Evolutionary conservation across 2,113 vertebrate species (phyloP).

Genomic region (Phylloscopus trochilus): DNA sequence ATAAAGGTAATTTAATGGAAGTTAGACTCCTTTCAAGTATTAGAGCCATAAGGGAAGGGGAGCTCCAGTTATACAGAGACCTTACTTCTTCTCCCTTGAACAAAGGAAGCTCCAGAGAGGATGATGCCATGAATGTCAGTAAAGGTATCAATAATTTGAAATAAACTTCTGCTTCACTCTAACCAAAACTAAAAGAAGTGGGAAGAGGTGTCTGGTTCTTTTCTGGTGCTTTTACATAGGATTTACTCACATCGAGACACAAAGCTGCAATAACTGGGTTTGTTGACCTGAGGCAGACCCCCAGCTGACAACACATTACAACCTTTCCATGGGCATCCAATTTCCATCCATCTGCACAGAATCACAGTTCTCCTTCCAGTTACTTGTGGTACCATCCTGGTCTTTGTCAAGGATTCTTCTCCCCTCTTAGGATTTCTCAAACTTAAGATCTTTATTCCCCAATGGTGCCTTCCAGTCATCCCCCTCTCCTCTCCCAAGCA

Average conservation of each 20-base stretch:
- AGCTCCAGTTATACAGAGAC: not conserved
- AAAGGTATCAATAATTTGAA: not conserved
- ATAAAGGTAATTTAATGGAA: not conserved
- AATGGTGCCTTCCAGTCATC: not conserved
- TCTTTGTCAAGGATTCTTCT: not conserved
- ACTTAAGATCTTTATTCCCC: not conserved
- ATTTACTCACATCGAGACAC: not conserved
- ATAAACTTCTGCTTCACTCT: not conserved
- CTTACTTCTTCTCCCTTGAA: not conserved
- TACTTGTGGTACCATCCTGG: not conserved
- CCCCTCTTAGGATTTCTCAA: not conserved
- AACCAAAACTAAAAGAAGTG: not conserved
- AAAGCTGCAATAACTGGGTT: not conserved
- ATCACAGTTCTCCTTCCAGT: not conserved
- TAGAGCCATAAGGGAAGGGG: not conserved
- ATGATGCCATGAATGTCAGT: not conserved
- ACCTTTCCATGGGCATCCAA: not conserved
- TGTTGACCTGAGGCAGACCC: not conserved
- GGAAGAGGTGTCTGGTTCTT: not conserved
- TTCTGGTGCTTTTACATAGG: not conserved
- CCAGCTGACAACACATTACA: not conserved
- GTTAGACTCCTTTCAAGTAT: not conserved
- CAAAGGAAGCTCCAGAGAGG: not conserved
- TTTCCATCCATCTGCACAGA: not conserved
- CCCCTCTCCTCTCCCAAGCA: not conserved